Evolutionary conservation across 2,797 vertebrate species (phyloP).

Genomic region (Botia kubotai): DNA sequence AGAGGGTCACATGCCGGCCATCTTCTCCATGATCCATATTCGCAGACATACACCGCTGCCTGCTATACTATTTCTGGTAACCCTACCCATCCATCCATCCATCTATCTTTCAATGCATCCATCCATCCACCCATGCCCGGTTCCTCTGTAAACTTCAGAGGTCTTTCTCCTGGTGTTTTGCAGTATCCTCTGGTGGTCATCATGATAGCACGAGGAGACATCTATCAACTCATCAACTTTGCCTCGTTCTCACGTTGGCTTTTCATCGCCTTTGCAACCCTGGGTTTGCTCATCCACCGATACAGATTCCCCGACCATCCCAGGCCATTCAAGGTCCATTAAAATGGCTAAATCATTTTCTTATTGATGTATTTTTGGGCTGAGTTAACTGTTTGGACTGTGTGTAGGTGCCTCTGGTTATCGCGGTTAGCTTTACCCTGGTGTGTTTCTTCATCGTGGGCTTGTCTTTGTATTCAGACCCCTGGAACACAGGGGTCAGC

Average conservation of each 20-base stretch:
- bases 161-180: constrained; percentile 48
- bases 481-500: constrained; percentile 89
- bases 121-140: too few species aligned
- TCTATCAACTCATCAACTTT: constrained; percentile 94
- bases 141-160: background rate
- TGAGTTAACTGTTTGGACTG: background rate
- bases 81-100: background rate
- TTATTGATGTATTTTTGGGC: background rate
- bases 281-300: constrained; percentile 93
- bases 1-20: constrained; percentile 92
- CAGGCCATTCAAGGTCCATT: constrained; percentile 91
- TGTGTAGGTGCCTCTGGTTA: constrained; percentile 87
- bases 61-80: constrained; percentile 92
- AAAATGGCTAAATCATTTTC: background rate
- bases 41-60: constrained; percentile 92
- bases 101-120: background rate
- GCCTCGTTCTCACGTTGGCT: constrained; percentile 95
- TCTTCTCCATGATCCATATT: constrained; percentile 98
- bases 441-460: constrained; percentile 94
- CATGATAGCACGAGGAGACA: constrained; percentile 87
- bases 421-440: constrained; percentile 87
- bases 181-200: constrained; percentile 90
- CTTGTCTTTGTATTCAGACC: constrained; percentile 93
- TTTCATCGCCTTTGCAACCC: constrained; percentile 92
- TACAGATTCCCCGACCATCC: constrained; percentile 90